Base-by-base conservation (phyloP, 2,888 invertebrate genomes). In the Fissipunctia ypsillon region DNA sequence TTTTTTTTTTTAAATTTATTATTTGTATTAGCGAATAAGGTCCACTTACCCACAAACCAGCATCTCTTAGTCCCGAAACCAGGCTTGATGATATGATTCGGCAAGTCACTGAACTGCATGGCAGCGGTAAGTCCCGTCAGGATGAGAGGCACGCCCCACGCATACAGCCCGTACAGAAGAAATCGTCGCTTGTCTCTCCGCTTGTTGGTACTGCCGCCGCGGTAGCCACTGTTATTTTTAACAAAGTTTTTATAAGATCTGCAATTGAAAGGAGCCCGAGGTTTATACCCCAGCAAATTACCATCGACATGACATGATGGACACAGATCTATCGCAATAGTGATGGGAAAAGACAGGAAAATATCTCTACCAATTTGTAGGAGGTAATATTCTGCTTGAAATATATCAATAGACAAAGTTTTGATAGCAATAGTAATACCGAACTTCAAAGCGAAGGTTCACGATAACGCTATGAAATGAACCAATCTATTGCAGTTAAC, bases 81-180 rank as follows among this genome's bases (percentile, higher is more conserved):
- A n/a, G 97, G 97, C 59, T 94, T 97, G 75, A 96, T 93, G 56
- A 96, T 88, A 50, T 91, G 63, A 43, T 31, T 80, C 0, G 90
- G 82, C 0, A 97, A 95, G 31, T 91, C 94, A 28, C 93, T 91
- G 76, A 96, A 95, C 88, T 97, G 97, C 97, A 97, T 97, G 22
- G 93, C 92, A 0, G 95, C 90, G 9, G 97, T 97, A 60, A 96
- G 75, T 0, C 90, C 91, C 0, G 97, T 96, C 59, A 97, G 94
- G 0, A 97, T 19, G 0, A 96, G 70, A 0, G 98, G 97, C 35
- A 97, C 92, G 0, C 97, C 97, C 97, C 97, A 97, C 0, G 98
- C 97, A 89, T 98, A 98, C 12, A 95, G 87, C 12, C 97, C 97
- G 88, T 98, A 98, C 66, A 97, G 88, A 0, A 97, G 87, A 87